Evolutionary conservation across 2,797 vertebrate species (phyloP).

Genomic region (Leucoraja ocellata): DNA sequence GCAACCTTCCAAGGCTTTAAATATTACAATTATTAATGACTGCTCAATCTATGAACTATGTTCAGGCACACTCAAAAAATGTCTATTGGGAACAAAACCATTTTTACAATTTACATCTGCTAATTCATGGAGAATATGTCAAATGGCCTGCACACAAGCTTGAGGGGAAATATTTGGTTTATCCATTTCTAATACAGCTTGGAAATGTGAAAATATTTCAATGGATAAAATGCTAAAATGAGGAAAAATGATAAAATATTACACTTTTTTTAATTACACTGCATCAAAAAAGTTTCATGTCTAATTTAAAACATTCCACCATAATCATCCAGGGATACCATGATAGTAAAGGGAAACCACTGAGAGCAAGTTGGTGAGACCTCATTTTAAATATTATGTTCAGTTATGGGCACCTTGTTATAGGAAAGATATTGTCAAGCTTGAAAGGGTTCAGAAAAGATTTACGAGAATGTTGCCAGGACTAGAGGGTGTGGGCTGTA

Average conservation of each 20-base stretch:
- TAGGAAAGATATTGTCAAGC: too few species aligned
- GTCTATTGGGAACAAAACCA: neutral
- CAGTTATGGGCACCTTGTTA: too few species aligned
- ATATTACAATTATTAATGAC: neutral
- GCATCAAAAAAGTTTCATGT: neutral
- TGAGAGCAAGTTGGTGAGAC: neutral
- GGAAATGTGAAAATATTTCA: neutral
- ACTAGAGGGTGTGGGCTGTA: too few species aligned
- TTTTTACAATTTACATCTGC: neutral
- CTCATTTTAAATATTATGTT: too few species aligned
- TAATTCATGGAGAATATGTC: neutral
- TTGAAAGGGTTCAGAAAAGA: too few species aligned
- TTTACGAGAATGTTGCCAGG: too few species aligned
- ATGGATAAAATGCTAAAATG: neutral
- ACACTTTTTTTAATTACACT: too few species aligned
- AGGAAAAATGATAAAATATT: too few species aligned
- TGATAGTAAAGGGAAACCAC: neutral
- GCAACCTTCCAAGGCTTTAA: neutral
- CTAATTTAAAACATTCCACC: neutral
- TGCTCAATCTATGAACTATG: neutral
- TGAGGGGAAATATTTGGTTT: neutral
- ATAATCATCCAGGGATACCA: neutral
- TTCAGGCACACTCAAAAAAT: neutral
- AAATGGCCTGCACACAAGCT: neutral
- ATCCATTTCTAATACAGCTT: neutral